These are phyloP conservation scores for Ceyx margarethae DNA, from an alignment of 2,113 vertebrate species.

Conservation along the genomic window DNA sequence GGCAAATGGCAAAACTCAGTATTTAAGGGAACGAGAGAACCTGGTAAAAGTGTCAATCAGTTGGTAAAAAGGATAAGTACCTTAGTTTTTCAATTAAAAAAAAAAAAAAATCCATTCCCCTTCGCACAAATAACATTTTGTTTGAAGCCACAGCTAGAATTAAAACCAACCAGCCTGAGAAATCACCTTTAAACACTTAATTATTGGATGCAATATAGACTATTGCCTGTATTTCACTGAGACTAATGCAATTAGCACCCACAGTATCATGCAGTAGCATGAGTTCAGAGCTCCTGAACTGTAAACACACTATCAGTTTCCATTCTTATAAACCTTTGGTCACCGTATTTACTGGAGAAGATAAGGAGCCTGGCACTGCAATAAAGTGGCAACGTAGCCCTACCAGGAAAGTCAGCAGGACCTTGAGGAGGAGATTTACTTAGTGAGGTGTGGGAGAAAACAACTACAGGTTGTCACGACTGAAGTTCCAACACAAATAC, in stretches of 20 bases:
- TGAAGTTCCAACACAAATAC: background rate
- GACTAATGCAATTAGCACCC: background rate
- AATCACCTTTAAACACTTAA: constrained; percentile 4
- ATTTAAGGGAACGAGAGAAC: background rate
- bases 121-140: too few relatives aligned
- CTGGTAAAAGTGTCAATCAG: background rate
- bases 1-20: background rate
- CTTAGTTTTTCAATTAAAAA: background rate
- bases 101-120: background rate
- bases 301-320: background rate
- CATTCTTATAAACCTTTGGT: background rate
- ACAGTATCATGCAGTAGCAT: background rate
- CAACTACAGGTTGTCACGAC: background rate
- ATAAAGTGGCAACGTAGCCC: background rate
- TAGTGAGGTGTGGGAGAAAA: background rate
- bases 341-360: background rate
- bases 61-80: background rate
- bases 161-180: background rate
- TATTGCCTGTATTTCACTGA: background rate
- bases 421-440: background rate
- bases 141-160: background rate
- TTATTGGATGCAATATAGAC: background rate
- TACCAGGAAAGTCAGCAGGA: background rate
- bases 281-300: background rate
- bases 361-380: background rate